Base-by-base conservation (phyloP, 1,140 invertebrate genomes). In the Drosophila suzukii region DNA sequence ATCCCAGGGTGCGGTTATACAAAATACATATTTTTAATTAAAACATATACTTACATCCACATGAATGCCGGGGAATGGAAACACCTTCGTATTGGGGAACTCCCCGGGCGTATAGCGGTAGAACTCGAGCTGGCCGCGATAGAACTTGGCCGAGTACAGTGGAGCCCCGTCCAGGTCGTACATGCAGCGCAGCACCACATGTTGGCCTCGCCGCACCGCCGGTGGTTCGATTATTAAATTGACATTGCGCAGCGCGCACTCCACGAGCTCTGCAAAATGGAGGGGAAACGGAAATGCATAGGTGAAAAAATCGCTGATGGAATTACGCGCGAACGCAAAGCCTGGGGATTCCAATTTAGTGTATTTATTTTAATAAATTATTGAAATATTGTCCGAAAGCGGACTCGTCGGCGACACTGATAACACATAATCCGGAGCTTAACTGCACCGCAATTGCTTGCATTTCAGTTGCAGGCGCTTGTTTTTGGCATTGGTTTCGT, bases 111-210 rank as follows among this genome's bases (percentile, higher is more conserved):
- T 95, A 83, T 94, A 96, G 67, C 96, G 94, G 92, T 96, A 97
- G 93, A 97, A 96, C 92, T 97, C 96, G 75, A 94, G 94, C 78
- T 93, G 94, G n/a, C 96, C 96, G 56, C 95, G 94, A 92, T 96
- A 96, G 95, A 96, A 96, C 93, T 96, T 96, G 49, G 96, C 93
- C 2, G 96, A 95, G 92, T 97, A 97, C 32, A 97, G 93, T 6
- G 94, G 94, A 11, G 94, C 94, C 0, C 94, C 94, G 81, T 96
- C 95, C 85, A 97, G 93, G 91, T 97, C 95, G 90, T 97, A 96
- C 71, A 94, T 93, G 92, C 96, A 97, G 17, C 94, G 93, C 39
- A 97, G 92, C 24, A 94, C 94, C 27, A 94, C 95, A 70, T 94
- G 94, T 17, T 95, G 94, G 13, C 95, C 96, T 60, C 94, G 93